These are phyloP conservation scores for Heliconius erato DNA, from an alignment of 2,888 invertebrate genomes.

Conservation along the genomic window DNA sequence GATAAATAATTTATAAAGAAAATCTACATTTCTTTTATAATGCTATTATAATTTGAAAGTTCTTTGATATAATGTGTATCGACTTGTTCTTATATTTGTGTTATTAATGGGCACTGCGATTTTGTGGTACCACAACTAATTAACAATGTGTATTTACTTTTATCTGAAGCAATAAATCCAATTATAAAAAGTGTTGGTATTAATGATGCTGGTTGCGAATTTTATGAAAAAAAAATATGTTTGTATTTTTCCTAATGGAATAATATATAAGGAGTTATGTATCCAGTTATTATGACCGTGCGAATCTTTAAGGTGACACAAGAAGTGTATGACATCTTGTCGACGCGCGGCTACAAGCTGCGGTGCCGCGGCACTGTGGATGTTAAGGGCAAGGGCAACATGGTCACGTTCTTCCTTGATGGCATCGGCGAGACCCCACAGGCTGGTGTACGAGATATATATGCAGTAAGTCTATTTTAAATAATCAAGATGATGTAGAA, in stretches of 20 bases:
- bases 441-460: constrained; percentile 61
- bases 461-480: constrained; percentile 63
- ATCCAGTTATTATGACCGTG: constrained; percentile 31
- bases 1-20: too few relatives aligned
- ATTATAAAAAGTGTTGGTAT: not conserved
- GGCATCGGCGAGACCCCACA: constrained; percentile 70
- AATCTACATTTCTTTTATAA: too few relatives aligned
- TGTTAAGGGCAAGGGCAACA: constrained; percentile 97
- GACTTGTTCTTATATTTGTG: not conserved
- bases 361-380: constrained; percentile 94
- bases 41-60: not conserved
- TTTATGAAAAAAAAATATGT: not conserved
- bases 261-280: constrained; percentile 47
- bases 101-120: constrained; percentile 55
- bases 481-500: not conserved
- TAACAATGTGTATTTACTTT: not conserved
- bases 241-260: not conserved
- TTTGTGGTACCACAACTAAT: constrained; percentile 70
- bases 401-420: constrained; percentile 95
- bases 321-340: constrained; percentile 93
- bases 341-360: constrained; percentile 91
- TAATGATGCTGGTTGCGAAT: constrained; percentile 39
- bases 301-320: constrained; percentile 90
- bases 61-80: not conserved
- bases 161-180: not conserved